Evolutionary conservation across 2,888 invertebrate species (phyloP).

Genomic region (Dromius quadrimaculatus): DNA sequence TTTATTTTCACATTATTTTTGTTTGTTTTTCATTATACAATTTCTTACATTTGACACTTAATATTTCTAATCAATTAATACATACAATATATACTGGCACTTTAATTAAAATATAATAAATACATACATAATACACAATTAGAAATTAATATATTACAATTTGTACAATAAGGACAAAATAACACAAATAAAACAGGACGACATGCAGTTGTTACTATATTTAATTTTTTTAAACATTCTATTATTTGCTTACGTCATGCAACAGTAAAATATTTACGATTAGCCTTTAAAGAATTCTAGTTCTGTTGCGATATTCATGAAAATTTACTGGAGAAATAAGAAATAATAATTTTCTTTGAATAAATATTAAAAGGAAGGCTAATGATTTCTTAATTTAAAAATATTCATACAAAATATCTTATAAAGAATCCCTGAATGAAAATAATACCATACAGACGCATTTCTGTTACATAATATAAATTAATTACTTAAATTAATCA

Average conservation of each 20-base stretch:
- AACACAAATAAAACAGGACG: slow-evolving; percentile 42
- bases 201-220: slow-evolving; percentile 33
- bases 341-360: neutral
- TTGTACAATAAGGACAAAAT: slow-evolving; percentile 41
- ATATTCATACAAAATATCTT: slow-evolving; percentile 18
- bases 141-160: slow-evolving; percentile 50
- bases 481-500: neutral
- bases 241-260: slow-evolving; percentile 16
- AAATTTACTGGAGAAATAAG: neutral
- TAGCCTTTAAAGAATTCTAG: slow-evolving; percentile 7
- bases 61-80: slow-evolving; percentile 31
- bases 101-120: slow-evolving; percentile 51
- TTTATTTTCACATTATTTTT: slow-evolving; percentile 27
- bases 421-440: slow-evolving; percentile 10
- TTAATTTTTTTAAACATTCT: slow-evolving; percentile 1
- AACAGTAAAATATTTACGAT: slow-evolving; percentile 20
- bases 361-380: slow-evolving; percentile 4
- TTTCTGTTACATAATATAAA: slow-evolving; percentile 1
- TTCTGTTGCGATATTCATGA: neutral
- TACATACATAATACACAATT: slow-evolving; percentile 50
- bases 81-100: slow-evolving; percentile 47
- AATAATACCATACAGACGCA: slow-evolving; percentile 13
- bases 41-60: slow-evolving; percentile 19
- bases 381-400: slow-evolving; percentile 11
- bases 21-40: slow-evolving; percentile 12